Evolutionary conservation across 2,113 vertebrate species (phyloP).

Genomic region (Oreotragus oreotragus): DNA sequence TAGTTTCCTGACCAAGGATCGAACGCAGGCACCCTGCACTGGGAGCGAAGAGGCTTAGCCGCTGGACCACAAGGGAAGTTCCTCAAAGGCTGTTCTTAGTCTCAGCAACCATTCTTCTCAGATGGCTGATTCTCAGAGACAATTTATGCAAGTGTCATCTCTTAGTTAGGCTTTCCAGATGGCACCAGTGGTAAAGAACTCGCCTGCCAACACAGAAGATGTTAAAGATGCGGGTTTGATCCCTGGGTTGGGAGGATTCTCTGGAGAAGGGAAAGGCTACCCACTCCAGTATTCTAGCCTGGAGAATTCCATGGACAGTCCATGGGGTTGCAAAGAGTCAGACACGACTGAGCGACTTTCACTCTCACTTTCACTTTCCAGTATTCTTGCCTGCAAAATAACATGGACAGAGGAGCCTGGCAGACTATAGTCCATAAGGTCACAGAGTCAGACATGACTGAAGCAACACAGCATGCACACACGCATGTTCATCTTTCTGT

Average conservation of each 20-base stretch:
- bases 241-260: neutral
- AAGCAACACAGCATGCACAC: neutral
- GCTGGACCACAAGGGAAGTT: neutral
- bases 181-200: neutral
- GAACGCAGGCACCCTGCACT: accelerated
- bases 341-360: neutral
- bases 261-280: neutral
- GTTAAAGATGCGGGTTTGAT: accelerated
- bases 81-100: neutral
- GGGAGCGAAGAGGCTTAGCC: neutral
- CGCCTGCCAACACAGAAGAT: neutral
- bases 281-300: neutral
- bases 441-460: neutral
- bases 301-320: neutral
- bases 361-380: neutral
- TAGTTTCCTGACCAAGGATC: neutral
- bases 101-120: neutral
- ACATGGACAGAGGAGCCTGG: neutral
- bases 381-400: neutral
- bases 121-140: neutral
- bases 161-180: neutral
- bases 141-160: neutral
- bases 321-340: neutral
- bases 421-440: neutral
- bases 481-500: accelerated